Conservation (phyloP, 2,888 invertebrate genomes). For the Callosobruchus maculatus region DNA sequence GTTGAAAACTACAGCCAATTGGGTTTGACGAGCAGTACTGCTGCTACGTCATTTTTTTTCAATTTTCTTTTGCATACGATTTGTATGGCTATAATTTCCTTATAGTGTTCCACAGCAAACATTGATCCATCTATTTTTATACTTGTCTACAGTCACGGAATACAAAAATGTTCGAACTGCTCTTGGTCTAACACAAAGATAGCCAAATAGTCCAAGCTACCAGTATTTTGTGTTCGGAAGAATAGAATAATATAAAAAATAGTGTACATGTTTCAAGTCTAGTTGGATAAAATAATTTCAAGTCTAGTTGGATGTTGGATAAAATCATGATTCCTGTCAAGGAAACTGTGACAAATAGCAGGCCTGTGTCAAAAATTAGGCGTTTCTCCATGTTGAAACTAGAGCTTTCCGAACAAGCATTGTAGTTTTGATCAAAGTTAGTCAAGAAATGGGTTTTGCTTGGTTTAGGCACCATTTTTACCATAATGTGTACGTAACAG, state of each 20-base stretch:
- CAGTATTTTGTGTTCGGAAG: too few relatives aligned
- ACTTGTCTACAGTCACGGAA: background rate
- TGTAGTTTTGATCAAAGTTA: slow-evolving; percentile 7
- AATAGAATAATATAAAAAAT: too few relatives aligned
- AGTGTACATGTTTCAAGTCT: too few relatives aligned
- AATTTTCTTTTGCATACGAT: background rate
- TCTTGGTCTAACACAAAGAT: background rate
- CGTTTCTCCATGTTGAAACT: background rate
- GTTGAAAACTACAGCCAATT: background rate
- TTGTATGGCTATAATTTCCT: background rate
- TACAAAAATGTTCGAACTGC: background rate
- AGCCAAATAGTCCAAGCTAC: too few relatives aligned
- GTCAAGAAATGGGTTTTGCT: slow-evolving; percentile 30
- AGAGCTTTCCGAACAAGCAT: background rate
- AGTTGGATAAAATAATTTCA: too few relatives aligned
- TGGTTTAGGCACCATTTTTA: slow-evolving; percentile 40
- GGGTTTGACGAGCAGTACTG: background rate
- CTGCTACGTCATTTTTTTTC: background rate
- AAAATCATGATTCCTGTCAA: too few relatives aligned
- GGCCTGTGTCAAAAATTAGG: too few relatives aligned
- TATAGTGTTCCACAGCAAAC: background rate
- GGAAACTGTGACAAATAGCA: too few relatives aligned
- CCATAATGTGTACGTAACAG: slow-evolving; percentile 30
- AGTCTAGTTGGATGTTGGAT: too few relatives aligned
- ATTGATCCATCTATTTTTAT: background rate